These are phyloP conservation scores for Euthynnus affinis DNA, from an alignment of 2,797 vertebrate genomes.

Conservation along the genomic window DNA sequence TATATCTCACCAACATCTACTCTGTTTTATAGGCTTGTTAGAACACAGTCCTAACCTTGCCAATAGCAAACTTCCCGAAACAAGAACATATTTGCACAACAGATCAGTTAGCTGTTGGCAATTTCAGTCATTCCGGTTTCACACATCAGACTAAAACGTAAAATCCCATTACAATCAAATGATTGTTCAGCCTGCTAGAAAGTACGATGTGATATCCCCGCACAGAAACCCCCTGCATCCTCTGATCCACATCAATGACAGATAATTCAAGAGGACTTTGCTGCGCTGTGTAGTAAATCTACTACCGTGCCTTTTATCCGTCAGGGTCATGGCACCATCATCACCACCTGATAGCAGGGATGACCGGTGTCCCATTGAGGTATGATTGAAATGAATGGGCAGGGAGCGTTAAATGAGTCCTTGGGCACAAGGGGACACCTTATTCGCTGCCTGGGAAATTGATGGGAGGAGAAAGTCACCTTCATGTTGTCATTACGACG, in stretches of 20 bases:
- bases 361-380: slow-evolving; percentile 42
- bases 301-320: slow-evolving; percentile 42
- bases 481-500: slow-evolving; percentile 71
- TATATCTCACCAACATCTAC: too few species aligned
- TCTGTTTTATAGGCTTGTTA: too few species aligned
- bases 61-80: too few species aligned
- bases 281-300: slow-evolving; percentile 56
- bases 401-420: slow-evolving; percentile 67
- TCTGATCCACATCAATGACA: slow-evolving; percentile 45
- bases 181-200: neutral
- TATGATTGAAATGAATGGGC: slow-evolving; percentile 67
- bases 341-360: slow-evolving; percentile 54
- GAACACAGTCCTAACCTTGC: too few species aligned
- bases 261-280: slow-evolving; percentile 41
- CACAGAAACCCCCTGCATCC: slow-evolving; percentile 21
- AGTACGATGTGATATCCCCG: slow-evolving; percentile 1
- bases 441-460: slow-evolving; percentile 64
- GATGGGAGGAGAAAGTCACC: slow-evolving; percentile 83
- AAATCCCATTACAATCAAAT: neutral
- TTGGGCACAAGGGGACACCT: slow-evolving; percentile 64
- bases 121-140: neutral
- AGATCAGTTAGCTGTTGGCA: too few species aligned
- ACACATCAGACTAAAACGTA: neutral
- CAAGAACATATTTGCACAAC: too few species aligned
- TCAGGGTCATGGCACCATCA: slow-evolving; percentile 70